phyloP scores from a whole-genome alignment of 2,888 invertebrate genomes.

The Hymenopus coronatus region DNA sequence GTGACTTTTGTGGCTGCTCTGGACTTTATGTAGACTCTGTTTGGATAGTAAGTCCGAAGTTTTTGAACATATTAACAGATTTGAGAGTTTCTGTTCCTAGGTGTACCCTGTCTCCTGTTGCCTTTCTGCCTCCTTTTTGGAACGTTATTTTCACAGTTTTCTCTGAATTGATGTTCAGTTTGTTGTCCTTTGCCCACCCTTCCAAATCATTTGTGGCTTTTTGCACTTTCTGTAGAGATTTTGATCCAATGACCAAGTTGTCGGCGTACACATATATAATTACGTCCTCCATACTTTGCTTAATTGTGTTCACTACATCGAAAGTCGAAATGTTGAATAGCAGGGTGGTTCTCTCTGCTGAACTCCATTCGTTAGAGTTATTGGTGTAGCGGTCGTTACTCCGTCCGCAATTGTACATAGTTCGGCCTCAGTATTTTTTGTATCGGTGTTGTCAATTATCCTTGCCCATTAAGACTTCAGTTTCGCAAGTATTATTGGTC shows the following conservation, averaged over 20 bases:
- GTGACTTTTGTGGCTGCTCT: no score
- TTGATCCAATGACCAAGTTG: background rate
- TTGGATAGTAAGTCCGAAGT: no score
- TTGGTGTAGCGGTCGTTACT: background rate
- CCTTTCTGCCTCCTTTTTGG: no score
- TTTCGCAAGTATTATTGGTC: background rate
- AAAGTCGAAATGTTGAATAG: background rate
- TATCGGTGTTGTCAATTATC: background rate
- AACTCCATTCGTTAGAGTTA: background rate
- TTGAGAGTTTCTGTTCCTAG: no score
- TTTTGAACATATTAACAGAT: no score
- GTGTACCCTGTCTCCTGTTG: no score
- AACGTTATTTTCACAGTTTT: no score
- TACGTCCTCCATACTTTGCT: background rate
- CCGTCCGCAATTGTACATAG: background rate
- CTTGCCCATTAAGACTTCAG: background rate
- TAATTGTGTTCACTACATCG: background rate
- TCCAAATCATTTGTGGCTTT: background rate
- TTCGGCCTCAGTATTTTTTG: background rate
- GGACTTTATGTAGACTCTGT: no score
- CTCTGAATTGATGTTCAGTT: no score
- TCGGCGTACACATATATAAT: background rate
- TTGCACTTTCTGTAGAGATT: background rate
- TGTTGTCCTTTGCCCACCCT: background rate
- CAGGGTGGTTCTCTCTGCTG: background rate